A percentile compares a stretch with the other conserved stretches of the same genome.
phyloP scores from a whole-genome alignment of 2,888 invertebrate genomes.

The Lissonota sp. region DNA sequence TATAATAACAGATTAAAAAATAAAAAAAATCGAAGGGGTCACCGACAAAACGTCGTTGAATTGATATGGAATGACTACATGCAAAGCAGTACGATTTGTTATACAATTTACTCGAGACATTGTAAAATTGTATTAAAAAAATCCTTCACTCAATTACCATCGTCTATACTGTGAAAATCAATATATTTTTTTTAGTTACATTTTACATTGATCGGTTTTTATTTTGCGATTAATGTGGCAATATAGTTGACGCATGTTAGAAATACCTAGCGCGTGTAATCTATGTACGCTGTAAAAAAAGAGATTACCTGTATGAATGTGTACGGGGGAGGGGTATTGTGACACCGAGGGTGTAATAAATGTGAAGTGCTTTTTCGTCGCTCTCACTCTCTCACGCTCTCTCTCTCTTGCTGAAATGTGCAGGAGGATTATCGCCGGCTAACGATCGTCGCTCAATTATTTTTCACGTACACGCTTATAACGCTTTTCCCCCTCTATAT shows the following conservation, averaged over 20 bases:
- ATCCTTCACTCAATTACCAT: no score
- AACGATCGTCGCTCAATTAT: conserved; percentile 67
- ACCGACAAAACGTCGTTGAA: no score
- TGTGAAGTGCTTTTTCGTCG: conserved; percentile 68
- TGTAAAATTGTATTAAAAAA: no score
- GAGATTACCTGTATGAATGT: conserved; percentile 75
- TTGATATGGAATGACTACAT: no score
- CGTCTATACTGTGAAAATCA: no score
- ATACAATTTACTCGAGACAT: no score
- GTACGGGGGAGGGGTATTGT: conserved; percentile 57
- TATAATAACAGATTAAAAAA: no score
- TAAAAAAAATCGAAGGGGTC: no score
- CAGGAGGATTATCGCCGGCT: conserved; percentile 72
- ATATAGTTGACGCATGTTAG: conserved; percentile 3
- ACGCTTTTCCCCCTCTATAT: conserved; percentile 9
- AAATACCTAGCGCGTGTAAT: conserved; percentile 24
- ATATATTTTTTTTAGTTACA: no score
- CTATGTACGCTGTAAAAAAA: conserved; percentile 13
- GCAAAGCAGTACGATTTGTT: no score
- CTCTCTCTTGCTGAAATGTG: conserved; percentile 23
- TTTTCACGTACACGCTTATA: conserved; percentile 62
- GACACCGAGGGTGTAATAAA: conserved; percentile 71
- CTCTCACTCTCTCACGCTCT: not conserved
- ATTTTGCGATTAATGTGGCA: conserved; percentile 2
- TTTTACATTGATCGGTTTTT: conserved; percentile 5